Conservation (phyloP, 2,888 invertebrate genomes). For the Mimas tiliae region DNA sequence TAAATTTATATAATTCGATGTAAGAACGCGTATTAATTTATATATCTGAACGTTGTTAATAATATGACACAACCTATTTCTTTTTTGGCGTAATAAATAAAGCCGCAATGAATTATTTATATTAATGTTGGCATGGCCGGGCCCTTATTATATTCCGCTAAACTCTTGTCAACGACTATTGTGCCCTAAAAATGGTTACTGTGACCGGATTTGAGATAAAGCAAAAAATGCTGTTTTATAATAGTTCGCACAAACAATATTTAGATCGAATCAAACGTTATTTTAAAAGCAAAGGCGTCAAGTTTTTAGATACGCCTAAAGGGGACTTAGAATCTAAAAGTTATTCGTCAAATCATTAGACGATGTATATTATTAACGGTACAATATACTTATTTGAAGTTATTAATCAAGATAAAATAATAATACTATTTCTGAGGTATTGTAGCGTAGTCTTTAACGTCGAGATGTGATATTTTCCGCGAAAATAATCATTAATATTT, state of each 20-base stretch:
- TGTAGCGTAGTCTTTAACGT: slow-evolving; percentile 1
- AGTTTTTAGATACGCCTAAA: slow-evolving; percentile 25
- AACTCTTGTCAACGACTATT: slow-evolving; percentile 54
- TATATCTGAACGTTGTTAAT: slow-evolving; percentile 47
- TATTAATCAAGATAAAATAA: neutral
- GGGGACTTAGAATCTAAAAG: slow-evolving; percentile 8
- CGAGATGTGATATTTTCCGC: slow-evolving; percentile 18
- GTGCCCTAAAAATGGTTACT: slow-evolving; percentile 70
- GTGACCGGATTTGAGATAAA: slow-evolving; percentile 42
- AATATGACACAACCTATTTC: slow-evolving; percentile 45
- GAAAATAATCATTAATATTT: slow-evolving; percentile 20
- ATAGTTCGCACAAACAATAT: slow-evolving; percentile 49
- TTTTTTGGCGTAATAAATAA: slow-evolving; percentile 51
- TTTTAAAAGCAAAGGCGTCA: slow-evolving; percentile 29
- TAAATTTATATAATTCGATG: slow-evolving; percentile 54
- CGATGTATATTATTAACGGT: slow-evolving; percentile 15
- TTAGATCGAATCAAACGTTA: slow-evolving; percentile 25
- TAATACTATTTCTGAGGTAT: neutral
- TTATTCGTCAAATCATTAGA: slow-evolving; percentile 11
- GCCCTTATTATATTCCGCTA: slow-evolving; percentile 32
- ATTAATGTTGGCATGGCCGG: slow-evolving; percentile 44
- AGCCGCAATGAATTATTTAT: slow-evolving; percentile 61
- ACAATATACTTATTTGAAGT: slow-evolving; percentile 5
- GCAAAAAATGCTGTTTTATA: slow-evolving; percentile 53
- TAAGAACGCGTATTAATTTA: slow-evolving; percentile 52